Conservation (phyloP, 1,140 invertebrate genomes). For the Mizuhopecten yessoensis region DNA sequence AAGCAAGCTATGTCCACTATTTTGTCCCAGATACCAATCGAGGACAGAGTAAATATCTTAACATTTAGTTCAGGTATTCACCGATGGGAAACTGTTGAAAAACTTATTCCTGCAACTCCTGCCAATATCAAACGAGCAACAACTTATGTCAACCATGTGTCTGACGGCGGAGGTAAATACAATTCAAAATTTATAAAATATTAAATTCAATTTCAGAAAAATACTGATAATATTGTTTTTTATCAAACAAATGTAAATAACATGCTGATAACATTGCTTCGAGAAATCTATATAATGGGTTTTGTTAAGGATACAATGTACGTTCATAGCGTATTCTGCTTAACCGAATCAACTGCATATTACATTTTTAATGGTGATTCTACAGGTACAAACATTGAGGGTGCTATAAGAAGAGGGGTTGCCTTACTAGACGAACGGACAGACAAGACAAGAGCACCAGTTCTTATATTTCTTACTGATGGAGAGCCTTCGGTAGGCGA, state of each 20-base stretch:
- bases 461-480: constrained; percentile 90
- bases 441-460: constrained; percentile 78
- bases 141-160: constrained; percentile 51
- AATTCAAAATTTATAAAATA: no score
- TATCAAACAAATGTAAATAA: no score
- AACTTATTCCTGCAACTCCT: constrained; percentile 57
- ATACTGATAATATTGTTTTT: no score
- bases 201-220: no score
- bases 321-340: no score
- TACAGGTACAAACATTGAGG: constrained; percentile 51
- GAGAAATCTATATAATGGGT: no score
- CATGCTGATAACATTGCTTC: no score
- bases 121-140: constrained; percentile 56
- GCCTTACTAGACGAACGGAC: background rate
- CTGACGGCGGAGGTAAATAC: constrained; percentile 61
- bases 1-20: constrained; percentile 88
- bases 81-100: constrained; percentile 59
- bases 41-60: constrained; percentile 88
- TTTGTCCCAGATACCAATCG: constrained; percentile 85
- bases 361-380: no score
- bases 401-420: background rate
- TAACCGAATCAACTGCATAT: no score
- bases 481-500: constrained; percentile 88
- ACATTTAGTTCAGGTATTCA: constrained; percentile 84
- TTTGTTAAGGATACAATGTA: no score